Evolutionary conservation across 2,888 invertebrate genomes (phyloP).

Genomic region (Tinea trinotella): DNA sequence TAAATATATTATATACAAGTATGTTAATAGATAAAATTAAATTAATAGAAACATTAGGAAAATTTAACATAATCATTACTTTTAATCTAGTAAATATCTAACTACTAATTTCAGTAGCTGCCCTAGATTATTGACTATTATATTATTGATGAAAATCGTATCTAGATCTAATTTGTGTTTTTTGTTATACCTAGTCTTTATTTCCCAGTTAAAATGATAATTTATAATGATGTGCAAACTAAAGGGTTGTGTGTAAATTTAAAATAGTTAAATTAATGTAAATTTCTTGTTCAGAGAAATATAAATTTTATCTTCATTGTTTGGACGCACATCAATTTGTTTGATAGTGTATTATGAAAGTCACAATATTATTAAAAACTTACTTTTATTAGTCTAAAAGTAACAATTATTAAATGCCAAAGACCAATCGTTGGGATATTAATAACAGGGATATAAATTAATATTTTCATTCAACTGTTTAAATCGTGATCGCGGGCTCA

Average conservation of each 20-base stretch:
- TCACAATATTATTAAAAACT: conserved; percentile 11
- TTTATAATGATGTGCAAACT: conserved; percentile 66
- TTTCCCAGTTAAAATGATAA: neutral
- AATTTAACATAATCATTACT: conserved; percentile 66
- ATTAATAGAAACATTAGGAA: conserved; percentile 63
- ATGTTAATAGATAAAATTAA: conserved; percentile 64
- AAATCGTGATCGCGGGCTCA: neutral
- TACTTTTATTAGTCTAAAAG: conserved; percentile 32
- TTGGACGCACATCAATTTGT: conserved; percentile 37
- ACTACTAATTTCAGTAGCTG: conserved; percentile 56
- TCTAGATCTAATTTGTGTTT: conserved; percentile 29
- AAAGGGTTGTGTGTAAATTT: conserved; percentile 73
- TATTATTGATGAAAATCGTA: conserved; percentile 34
- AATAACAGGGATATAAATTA: conserved; percentile 59
- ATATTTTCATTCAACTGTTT: conserved; percentile 1
- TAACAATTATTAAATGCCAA: conserved; percentile 53
- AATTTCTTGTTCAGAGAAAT: conserved; percentile 51
- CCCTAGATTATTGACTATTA: conserved; percentile 44
- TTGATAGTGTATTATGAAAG: conserved; percentile 1
- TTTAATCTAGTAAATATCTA: conserved; percentile 32
- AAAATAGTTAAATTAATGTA: conserved; percentile 67
- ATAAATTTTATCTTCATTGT: conserved; percentile 32
- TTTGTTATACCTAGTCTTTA: neutral
- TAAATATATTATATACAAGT: conserved; percentile 57
- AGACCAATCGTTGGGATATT: conserved; percentile 63